These are phyloP conservation scores for Echinops telfairi DNA, from an alignment of 2,113 vertebrate genomes.

Conservation along the genomic window DNA sequence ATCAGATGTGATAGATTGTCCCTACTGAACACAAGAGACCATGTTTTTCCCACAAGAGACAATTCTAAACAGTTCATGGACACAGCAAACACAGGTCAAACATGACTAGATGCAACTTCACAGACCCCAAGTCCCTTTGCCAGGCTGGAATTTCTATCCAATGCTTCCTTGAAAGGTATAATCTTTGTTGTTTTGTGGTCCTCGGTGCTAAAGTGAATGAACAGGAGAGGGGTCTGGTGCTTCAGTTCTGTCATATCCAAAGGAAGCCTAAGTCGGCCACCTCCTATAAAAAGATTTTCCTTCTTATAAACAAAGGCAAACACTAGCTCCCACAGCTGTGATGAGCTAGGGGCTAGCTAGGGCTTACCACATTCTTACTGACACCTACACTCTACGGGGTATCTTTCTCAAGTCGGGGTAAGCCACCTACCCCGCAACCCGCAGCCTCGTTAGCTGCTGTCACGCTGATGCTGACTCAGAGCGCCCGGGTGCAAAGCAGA, in stretches of 20 bases:
- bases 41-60: neutral
- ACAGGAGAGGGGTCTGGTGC: neutral
- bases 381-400: neutral
- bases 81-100: conserved; percentile 29
- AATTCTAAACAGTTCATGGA: neutral
- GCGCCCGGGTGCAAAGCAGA: neutral
- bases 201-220: neutral
- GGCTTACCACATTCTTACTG: neutral
- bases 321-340: neutral
- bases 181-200: neutral
- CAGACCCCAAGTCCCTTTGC: neutral
- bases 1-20: neutral
- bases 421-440: neutral
- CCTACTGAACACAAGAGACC: neutral
- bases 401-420: neutral
- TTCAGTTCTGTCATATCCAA: neutral
- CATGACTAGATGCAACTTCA: neutral
- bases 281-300: neutral
- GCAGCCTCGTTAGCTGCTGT: neutral
- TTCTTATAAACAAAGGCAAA: conserved; percentile 5
- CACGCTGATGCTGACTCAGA: neutral
- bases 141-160: neutral
- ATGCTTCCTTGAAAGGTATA: conserved; percentile 1
- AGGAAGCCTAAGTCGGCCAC: neutral
- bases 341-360: neutral